Evolutionary conservation across 2,113 vertebrate species (phyloP), one percentile per base, ranked within the genome.

Genomic region (Chlorodrepanis virens): DNA sequence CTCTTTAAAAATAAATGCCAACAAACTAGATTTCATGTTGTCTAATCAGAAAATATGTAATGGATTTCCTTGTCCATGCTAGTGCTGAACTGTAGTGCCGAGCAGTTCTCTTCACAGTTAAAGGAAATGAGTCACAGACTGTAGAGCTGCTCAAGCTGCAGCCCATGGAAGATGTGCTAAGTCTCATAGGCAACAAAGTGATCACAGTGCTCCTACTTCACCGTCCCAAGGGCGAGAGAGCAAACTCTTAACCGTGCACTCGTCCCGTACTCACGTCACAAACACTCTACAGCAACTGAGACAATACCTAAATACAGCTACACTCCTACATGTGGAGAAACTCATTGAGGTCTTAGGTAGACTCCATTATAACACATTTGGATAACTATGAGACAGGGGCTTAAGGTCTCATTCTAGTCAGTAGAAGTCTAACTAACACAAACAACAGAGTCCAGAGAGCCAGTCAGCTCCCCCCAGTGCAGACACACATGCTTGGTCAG

Each of bases 81-180:
- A 19, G 21, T 74, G 45, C 70, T 57, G 28, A 70, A 52, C 18
- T 14, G n/a, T 64, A 84, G 42, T 0, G 6, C 42, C 20, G 24
- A 89, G 27, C 60, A 81, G 47, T 12, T 24, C 61, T 78, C 39
- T 24, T 50, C n/a, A 27, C 50, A 70, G 42, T 18, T 13, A 57
- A 65, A 54, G 47, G 78, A 81, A 27, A 77, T 20, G 11, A 86
- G 45, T 56, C 78, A 76, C 9, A 53, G 25, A 40, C 20, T 57
- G 19, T 7, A 64, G 61, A 76, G 54, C 37, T 81, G 45, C 64
- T 81, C 54, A 60, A 53, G 49, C 72, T 71, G 14, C 33, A 49
- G 18, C 16, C 57, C 0, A 0, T 31, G 68, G n/a, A 65, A 52
- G 33, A 39, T 0, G 3, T 47, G 16, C 53, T 42, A 23, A n/a